Percentiles rank a stretch among this genome's conserved stretches.
Conservation (phyloP, 2,888 invertebrate genomes). For the Formica aserva region DNA sequence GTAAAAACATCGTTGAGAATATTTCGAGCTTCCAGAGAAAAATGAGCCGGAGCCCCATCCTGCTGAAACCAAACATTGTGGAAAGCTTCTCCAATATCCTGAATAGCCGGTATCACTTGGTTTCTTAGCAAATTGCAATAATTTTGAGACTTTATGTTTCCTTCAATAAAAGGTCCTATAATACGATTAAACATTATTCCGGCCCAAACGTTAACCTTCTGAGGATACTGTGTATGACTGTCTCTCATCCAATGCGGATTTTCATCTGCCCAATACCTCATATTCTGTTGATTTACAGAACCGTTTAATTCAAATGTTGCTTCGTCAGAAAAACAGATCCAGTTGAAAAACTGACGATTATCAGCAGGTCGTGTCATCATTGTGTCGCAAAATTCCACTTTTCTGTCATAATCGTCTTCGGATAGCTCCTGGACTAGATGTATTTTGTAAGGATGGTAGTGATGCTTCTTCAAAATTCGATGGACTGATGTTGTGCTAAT, state of each 20-base stretch:
- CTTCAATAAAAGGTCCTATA: not conserved
- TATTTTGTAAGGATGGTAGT: constrained; percentile 70
- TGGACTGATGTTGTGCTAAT: constrained; percentile 39
- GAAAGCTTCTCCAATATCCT: too few species aligned
- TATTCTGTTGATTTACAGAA: too few species aligned
- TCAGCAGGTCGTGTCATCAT: constrained; percentile 23
- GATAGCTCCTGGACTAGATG: constrained; percentile 42
- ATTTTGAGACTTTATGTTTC: too few species aligned
- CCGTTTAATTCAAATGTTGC: not conserved
- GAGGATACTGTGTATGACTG: not conserved
- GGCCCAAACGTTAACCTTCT: constrained; percentile 6
- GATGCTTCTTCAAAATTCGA: constrained; percentile 51
- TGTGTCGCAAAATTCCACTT: constrained; percentile 1
- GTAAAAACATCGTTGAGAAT: too few species aligned
- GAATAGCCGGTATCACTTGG: too few species aligned
- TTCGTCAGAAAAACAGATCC: constrained; percentile 22
- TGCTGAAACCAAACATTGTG: too few species aligned
- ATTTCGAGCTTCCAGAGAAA: too few species aligned
- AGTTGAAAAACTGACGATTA: not conserved
- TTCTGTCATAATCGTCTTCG: constrained; percentile 24
- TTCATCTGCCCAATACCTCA: not conserved
- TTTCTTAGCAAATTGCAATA: too few species aligned
- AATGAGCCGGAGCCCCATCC: too few species aligned
- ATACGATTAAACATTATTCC: not conserved
- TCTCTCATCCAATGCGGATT: not conserved